Conservation (phyloP, 1,140 invertebrate species). For the Nephotettix cincticeps region DNA sequence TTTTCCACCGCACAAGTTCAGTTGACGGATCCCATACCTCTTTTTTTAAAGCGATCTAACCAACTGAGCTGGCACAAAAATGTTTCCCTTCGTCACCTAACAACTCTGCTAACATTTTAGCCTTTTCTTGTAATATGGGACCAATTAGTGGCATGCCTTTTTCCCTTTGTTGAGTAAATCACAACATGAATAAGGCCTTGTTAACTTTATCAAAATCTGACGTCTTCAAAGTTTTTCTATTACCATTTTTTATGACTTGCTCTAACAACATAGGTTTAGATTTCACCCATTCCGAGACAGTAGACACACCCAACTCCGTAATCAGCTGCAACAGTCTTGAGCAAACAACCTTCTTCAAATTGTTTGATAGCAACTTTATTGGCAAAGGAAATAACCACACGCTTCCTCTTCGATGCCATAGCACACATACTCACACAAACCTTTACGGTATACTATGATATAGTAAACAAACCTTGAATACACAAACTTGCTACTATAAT, state of each 20-base stretch:
- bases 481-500: too few species aligned
- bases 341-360: not conserved
- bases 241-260: not conserved
- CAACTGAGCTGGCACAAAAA: slow-evolving; percentile 1
- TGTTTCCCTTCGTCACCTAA: not conserved
- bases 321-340: slow-evolving; percentile 4
- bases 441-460: too few species aligned
- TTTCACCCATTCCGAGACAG: slow-evolving; percentile 1
- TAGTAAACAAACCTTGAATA: too few species aligned
- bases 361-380: not conserved
- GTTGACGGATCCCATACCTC: slow-evolving; percentile 10
- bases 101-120: not conserved
- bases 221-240: slow-evolving; percentile 1
- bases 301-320: slow-evolving; percentile 5
- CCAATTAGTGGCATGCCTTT: slow-evolving; percentile 12
- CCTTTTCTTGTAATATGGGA: slow-evolving; percentile 19
- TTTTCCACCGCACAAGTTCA: slow-evolving; percentile 16
- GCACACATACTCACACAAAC: not conserved
- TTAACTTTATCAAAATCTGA: not conserved
- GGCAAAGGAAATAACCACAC: not conserved
- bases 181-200: slow-evolving; percentile 3
- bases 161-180: slow-evolving; percentile 9
- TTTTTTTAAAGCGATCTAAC: slow-evolving; percentile 13
- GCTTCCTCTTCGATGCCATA: slow-evolving; percentile 3
- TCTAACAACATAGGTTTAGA: not conserved